Evolutionary conservation across 1,140 invertebrate species (phyloP).

Genomic region (Drosophila hydei): DNA sequence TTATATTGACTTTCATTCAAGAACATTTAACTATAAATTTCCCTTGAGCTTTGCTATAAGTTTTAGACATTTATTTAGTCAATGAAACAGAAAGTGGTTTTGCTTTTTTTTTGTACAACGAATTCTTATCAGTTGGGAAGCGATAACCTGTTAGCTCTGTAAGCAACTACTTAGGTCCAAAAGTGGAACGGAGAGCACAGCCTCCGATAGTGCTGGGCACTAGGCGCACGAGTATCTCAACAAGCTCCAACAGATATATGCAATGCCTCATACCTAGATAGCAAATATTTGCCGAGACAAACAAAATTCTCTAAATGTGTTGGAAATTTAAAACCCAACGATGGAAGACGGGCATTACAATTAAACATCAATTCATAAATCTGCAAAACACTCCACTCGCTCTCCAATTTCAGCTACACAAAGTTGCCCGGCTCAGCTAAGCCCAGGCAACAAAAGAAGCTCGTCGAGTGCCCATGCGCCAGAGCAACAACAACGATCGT

Average conservation of each 20-base stretch:
- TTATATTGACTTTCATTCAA: not conserved
- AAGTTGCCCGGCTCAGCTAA: constrained; percentile 30
- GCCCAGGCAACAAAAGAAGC: constrained; percentile 16
- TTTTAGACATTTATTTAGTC: constrained; percentile 13
- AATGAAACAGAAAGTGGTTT: constrained; percentile 66
- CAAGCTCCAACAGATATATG: constrained; percentile 19
- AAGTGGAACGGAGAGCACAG: constrained; percentile 61
- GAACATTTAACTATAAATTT: not conserved
- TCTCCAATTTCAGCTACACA: constrained; percentile 14
- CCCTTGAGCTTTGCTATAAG: not conserved
- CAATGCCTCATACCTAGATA: not conserved
- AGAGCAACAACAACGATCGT: constrained; percentile 11
- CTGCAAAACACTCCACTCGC: constrained; percentile 8
- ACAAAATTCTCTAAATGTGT: constrained; percentile 1
- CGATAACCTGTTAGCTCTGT: constrained; percentile 69
- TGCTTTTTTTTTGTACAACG: constrained; percentile 51
- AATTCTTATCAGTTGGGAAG: constrained; percentile 65
- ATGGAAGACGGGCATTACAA: constrained; percentile 18
- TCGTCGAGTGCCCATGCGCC: constrained; percentile 2
- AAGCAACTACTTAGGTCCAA: constrained; percentile 53
- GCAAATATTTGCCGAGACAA: constrained; percentile 7
- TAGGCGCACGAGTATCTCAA: constrained; percentile 2
- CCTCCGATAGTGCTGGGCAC: constrained; percentile 43
- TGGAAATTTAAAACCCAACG: constrained; percentile 20
- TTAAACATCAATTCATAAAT: constrained; percentile 44